phyloP scores from a whole-genome alignment of 2,797 vertebrate species.

The Synaphobranchus kaupii region DNA sequence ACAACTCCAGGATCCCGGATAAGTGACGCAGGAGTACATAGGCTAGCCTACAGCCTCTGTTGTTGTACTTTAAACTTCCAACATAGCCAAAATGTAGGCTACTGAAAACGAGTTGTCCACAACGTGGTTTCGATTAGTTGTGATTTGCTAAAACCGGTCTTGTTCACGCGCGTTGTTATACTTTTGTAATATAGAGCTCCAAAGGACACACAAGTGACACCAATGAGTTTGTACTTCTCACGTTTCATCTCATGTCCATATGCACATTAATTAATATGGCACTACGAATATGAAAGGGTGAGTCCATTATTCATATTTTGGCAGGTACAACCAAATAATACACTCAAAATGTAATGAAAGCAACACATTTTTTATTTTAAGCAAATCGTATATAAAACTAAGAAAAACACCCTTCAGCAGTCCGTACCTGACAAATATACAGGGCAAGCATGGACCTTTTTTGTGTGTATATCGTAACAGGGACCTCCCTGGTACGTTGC shows the following conservation, averaged over 20 bases:
- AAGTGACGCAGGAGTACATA: slow-evolving; percentile 2
- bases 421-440: not conserved
- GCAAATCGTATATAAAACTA: not conserved
- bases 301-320: not conserved
- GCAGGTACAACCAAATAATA: slow-evolving; percentile 2
- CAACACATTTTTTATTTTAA: not conserved
- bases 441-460: not conserved
- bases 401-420: not conserved
- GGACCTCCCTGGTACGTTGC: not conserved
- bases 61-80: not conserved
- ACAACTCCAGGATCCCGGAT: not conserved
- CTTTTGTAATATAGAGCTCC: not conserved
- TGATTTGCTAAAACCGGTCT: not conserved
- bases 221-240: not conserved
- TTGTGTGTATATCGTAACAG: not conserved
- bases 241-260: not conserved
- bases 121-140: not conserved
- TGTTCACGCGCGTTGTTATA: not conserved
- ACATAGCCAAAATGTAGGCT: not conserved
- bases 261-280: not conserved
- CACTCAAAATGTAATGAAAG: not conserved
- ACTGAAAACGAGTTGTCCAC: not conserved
- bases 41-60: not conserved
- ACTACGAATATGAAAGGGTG: not conserved
- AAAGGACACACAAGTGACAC: not conserved